Evolutionary conservation across 2,888 invertebrate genomes (phyloP).

Genomic region (Agrochola lota): DNA sequence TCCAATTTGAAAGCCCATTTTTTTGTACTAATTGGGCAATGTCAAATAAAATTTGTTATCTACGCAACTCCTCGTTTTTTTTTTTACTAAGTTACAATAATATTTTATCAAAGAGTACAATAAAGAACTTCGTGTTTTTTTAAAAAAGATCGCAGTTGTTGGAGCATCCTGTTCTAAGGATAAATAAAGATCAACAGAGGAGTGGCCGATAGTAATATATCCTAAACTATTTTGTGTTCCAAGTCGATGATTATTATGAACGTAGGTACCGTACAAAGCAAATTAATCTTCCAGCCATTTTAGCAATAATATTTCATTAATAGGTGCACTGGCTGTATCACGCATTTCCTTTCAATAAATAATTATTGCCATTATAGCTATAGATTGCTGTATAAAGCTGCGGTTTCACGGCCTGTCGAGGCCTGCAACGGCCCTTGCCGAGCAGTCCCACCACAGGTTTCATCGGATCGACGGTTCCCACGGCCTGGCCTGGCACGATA

Average conservation of each 20-base stretch:
- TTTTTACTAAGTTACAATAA: neutral
- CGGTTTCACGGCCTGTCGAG: too few relatives aligned
- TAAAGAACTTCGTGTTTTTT: neutral
- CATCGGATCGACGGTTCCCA: too few relatives aligned
- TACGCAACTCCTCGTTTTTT: neutral
- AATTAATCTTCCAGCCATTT: neutral
- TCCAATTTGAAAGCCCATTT: neutral
- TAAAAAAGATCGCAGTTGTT: neutral
- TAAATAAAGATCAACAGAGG: neutral
- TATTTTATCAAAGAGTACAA: neutral
- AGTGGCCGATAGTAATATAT: neutral
- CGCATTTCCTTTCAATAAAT: slow-evolving; percentile 17
- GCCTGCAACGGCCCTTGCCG: too few relatives aligned
- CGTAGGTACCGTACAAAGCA: neutral
- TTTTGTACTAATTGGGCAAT: neutral
- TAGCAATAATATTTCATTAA: too few relatives aligned
- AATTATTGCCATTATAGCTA: neutral
- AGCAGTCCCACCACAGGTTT: too few relatives aligned
- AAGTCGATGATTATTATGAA: neutral
- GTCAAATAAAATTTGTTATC: neutral
- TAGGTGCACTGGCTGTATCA: neutral
- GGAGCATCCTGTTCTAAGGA: neutral
- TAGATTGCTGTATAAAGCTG: neutral
- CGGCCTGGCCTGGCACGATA: too few relatives aligned
- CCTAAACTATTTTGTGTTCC: slow-evolving; percentile 33